phyloP scores from a whole-genome alignment of 2,113 vertebrate genomes.

The Laticauda laticaudata region DNA sequence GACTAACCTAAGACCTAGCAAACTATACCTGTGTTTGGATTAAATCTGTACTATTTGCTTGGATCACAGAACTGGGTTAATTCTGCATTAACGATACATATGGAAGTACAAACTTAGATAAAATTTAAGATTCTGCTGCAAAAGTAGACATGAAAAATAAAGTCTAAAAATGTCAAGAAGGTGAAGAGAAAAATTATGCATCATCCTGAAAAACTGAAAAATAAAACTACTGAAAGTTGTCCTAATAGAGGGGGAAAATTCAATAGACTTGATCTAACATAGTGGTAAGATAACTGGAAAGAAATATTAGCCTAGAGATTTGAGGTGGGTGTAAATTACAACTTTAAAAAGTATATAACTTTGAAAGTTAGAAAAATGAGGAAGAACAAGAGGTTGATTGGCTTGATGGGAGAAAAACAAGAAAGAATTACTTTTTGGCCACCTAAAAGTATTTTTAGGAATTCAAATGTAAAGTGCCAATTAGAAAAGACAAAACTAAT shows the following conservation, averaged over 20 bases:
- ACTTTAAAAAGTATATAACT: not conserved
- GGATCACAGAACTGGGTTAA: not conserved
- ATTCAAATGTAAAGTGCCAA: not conserved
- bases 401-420: not conserved
- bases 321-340: not conserved
- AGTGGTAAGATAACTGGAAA: not conserved
- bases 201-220: not conserved
- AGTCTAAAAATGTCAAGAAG: not conserved
- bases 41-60: not conserved
- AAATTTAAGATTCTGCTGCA: not conserved
- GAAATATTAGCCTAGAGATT: not conserved
- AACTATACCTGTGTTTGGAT: not conserved
- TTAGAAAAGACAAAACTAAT: not conserved
- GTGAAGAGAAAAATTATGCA: not conserved
- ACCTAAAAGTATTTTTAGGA: not conserved
- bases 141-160: not conserved
- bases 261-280: not conserved
- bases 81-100: not conserved
- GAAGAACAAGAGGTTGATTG: not conserved
- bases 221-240: not conserved
- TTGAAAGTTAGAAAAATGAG: not conserved
- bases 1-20: not conserved
- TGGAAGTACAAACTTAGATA: not conserved
- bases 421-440: not conserved
- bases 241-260: not conserved